These are phyloP conservation scores for Drosophila demipolita DNA, from an alignment of 2,888 invertebrate species.

Conservation along the genomic window DNA sequence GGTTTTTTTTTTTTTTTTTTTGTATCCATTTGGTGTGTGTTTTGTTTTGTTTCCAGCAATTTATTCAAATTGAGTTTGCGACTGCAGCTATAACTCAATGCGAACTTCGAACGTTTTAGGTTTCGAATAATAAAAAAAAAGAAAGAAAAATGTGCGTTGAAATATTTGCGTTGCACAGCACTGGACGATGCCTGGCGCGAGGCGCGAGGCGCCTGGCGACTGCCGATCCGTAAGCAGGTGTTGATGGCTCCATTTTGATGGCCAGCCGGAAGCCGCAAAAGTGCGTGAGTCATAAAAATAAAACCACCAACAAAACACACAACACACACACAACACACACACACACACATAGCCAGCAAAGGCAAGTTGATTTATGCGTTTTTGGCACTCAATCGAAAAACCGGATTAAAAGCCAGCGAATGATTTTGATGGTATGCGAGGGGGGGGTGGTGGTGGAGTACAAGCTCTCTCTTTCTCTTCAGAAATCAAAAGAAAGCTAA, in stretches of 20 bases:
- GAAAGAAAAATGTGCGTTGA: constrained; percentile 22
- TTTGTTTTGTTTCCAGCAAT: constrained; percentile 70
- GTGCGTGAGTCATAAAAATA: constrained; percentile 79
- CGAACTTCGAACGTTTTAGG: constrained; percentile 47
- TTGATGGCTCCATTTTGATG: constrained; percentile 79
- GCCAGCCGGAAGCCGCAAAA: constrained; percentile 79
- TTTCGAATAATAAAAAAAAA: constrained; percentile 20
- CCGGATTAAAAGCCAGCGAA: constrained; percentile 35
- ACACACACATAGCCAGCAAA: constrained; percentile 6
- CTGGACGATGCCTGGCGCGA: constrained; percentile 34
- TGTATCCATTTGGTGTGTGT: constrained; percentile 43
- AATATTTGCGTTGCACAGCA: constrained; percentile 44
- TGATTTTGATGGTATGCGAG: background rate
- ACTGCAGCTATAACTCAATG: constrained; percentile 79
- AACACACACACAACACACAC: constrained; percentile 6
- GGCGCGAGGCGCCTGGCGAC: constrained; percentile 16
- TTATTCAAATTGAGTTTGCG: constrained; percentile 80
- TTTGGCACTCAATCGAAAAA: constrained; percentile 71
- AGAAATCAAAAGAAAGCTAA: background rate
- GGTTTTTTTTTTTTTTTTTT: constrained; percentile 12
- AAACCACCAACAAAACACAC: constrained; percentile 50
- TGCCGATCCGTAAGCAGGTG: constrained; percentile 64
- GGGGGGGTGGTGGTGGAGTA: background rate
- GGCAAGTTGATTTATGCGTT: constrained; percentile 73
- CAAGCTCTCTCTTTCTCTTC: background rate